Evolutionary conservation across 64 coral and sea anemone species (phyloP).

Genomic region (Actinia tenebrosa): DNA sequence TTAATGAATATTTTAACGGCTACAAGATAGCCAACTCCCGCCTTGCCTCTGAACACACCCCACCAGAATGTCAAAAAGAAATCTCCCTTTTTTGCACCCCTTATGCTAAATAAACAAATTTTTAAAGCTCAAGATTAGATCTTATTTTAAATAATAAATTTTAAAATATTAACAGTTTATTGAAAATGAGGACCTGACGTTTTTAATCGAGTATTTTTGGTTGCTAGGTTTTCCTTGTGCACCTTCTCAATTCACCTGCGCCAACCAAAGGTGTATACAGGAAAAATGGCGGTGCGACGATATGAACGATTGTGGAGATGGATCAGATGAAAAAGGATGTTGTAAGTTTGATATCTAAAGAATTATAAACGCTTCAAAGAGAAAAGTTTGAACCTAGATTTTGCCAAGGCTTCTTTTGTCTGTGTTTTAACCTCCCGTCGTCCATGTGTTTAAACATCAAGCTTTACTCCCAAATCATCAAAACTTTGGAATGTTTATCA

Average conservation of each 20-base stretch:
- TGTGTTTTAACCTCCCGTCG: neutral
- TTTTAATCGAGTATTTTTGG: neutral
- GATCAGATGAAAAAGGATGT: constrained; percentile 66
- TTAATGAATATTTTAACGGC: constrained; percentile 22
- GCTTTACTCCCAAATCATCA: neutral
- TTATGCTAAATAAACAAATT: neutral
- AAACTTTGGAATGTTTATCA: neutral
- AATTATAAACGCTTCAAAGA: neutral
- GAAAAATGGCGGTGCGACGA: constrained; percentile 64
- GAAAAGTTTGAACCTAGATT: neutral
- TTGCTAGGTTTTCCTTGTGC: constrained; percentile 38
- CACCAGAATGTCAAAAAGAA: neutral
- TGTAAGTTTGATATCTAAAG: constrained; percentile 25
- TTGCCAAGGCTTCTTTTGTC: neutral
- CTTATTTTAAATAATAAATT: neutral
- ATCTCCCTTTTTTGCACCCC: neutral
- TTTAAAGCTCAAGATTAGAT: neutral
- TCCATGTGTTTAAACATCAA: neutral
- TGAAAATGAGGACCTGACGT: neutral
- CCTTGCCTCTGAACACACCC: constrained; percentile 22
- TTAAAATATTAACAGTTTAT: neutral
- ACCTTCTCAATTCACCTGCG: constrained; percentile 65
- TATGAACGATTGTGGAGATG: constrained; percentile 76
- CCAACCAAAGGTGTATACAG: constrained; percentile 57
- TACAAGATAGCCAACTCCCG: constrained; percentile 13